Base-by-base conservation (phyloP, 2,888 invertebrate genomes). In the Heliconius charithonia region DNA sequence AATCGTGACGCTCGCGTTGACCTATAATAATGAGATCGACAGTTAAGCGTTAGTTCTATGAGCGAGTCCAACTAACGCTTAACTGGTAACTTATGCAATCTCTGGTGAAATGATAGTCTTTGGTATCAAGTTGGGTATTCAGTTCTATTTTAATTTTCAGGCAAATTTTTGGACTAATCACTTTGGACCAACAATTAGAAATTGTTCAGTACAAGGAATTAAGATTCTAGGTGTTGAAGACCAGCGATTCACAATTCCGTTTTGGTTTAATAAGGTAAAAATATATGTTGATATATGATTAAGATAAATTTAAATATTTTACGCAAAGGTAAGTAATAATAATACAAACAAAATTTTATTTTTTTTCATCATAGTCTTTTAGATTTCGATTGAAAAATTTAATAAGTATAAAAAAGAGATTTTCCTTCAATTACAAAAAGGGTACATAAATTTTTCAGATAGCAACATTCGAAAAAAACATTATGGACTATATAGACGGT, bases 401-500 rank as follows among this genome's bases (percentile, higher is more conserved):
- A 51, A 51, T 4, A 51, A 51, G 19, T 3, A 19, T 45, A 4
- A 45, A 45, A 45, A 16, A 37, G 37, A 37, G 37, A 0, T 37
- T 45, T 45, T n/a, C 0, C 56, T 9, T 0, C 10, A 7, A 22
- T 56, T 56, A 59, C 59, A 59, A n/a, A 63, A 63, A 63, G 27
- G 3, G 0, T 71, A 22, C 56, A 9, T n/a, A 37, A 27, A 76
- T n/a, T 41, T 66, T 25, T 19, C 27, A 66, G 75, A 7, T 74
- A 9, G 25, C 19, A 56, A 25, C 9, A 25, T 2, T 1, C 2
- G 37, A 62, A n/a, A 37, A 72, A 56, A 56, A 56, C 6, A 12
- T 71, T 9, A 2, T 10, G 29, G 32, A 62, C 19, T 62, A 73
- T n/a, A 32, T 97, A 0, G 96, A 96, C 82, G 98, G 97, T 0